Base-by-base conservation (phyloP, 37 sponge, comb jelly and placozoan genomes). In the Diacarnus erythraeanus region DNA sequence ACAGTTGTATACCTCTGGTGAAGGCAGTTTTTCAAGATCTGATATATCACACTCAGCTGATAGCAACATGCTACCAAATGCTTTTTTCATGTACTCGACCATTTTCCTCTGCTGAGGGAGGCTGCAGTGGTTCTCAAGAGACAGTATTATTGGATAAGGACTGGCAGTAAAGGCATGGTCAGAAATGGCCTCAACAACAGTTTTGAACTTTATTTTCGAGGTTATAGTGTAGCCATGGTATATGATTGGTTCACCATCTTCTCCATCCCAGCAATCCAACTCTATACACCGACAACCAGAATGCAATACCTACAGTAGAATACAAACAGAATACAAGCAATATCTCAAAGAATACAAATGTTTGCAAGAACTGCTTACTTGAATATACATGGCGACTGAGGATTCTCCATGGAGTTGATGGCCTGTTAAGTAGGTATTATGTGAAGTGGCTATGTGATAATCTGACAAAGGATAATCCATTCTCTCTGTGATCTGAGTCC, bases 171-270 rank as follows among this genome's bases (percentile, higher is more conserved):
- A 98, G n/a, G 98, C 98, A 38, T 89, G 74, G 57, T 87, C 91
- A n/a, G 74, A 71, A 65, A 97, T 89, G 2, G 96, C 91, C 12
- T 75, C 18, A 34, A 97, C 77, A 3, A 86, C 94, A 81, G 92
- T 92, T 64, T 76, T 88, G 57, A 95, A 95, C 21, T 61, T 61
- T 36, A 97, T 92, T 56, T 95, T 90, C 29, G 88, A 75, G 20
- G 96, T 95, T 43, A 95, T 79, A 21, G 98, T 97, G 86, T 95
- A 88, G 21, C 98, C 98, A 64, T 97, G 98, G 72, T 90, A 92
- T 33, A 97, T 87, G 39, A 92, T 71, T 3, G 98, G 98, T 12
- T 92, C 93, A 29, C 83, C 91, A 43, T 92, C 82, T 22, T 90
- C 91, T 3, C 98, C 98, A 88, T 97, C 94, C 98, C 97, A 96